These are phyloP conservation scores for Tamandua tetradactyla DNA, from an alignment of 2,797 vertebrate species.

Conservation along the genomic window DNA sequence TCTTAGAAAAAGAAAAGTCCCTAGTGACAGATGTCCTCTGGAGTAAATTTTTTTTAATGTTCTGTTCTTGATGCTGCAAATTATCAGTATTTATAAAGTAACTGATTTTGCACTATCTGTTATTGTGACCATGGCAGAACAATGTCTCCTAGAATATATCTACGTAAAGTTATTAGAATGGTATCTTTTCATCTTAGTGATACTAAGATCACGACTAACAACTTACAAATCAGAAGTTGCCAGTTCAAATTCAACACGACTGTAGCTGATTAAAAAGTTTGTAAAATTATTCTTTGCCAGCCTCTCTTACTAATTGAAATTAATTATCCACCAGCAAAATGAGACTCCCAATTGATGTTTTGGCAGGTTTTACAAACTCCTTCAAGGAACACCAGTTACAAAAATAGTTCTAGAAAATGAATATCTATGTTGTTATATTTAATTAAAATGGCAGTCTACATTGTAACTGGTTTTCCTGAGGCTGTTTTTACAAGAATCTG, in stretches of 20 bases:
- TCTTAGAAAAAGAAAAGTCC: conserved; percentile 67
- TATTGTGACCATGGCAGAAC: conserved; percentile 84
- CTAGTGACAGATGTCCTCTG: conserved; percentile 71
- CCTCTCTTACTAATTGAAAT: conserved; percentile 79
- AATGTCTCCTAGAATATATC: conserved; percentile 78
- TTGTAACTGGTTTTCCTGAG: conserved; percentile 60
- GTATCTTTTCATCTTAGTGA: conserved; percentile 78
- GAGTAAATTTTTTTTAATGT: conserved; percentile 75
- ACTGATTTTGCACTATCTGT: conserved; percentile 86
- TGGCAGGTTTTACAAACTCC: conserved; percentile 76
- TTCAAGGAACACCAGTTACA: conserved; percentile 55
- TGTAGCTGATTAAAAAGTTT: conserved; percentile 77
- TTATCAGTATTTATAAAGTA: conserved; percentile 86
- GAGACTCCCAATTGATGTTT: conserved; percentile 59
- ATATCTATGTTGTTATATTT: conserved; percentile 32
- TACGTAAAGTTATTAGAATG: conserved; percentile 76
- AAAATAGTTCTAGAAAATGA: conserved; percentile 62
- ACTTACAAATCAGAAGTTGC: conserved; percentile 73
- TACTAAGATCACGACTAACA: conserved; percentile 76
- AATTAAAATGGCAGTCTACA: conserved; percentile 49
- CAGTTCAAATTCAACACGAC: conserved; percentile 82
- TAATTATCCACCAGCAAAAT: conserved; percentile 72
- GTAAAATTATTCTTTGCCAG: conserved; percentile 78
- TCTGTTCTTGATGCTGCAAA: conserved; percentile 85
- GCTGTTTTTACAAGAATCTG: conserved; percentile 22